These are phyloP conservation scores for Drosophila parvula DNA, from an alignment of 1,140 invertebrate species.

Conservation along the genomic window DNA sequence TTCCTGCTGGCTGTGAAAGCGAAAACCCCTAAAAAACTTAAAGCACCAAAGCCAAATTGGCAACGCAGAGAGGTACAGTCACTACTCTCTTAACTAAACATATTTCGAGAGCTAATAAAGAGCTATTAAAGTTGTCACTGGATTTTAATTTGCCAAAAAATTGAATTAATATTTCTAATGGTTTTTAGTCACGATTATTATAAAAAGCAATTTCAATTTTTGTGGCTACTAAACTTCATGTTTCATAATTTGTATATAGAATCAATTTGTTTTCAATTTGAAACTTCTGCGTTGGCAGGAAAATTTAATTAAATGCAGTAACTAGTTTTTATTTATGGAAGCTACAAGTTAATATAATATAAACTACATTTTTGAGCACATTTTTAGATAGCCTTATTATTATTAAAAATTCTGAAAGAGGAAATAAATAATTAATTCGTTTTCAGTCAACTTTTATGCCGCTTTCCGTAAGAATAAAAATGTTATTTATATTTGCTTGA, in stretches of 20 bases:
- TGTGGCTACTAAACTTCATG: background rate
- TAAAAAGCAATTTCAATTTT: background rate
- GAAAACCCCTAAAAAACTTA: slow-evolving; percentile 49
- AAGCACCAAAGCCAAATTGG: slow-evolving; percentile 72
- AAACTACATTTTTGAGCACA: too few relatives aligned
- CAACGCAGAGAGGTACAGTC: slow-evolving; percentile 39
- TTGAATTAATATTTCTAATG: too few relatives aligned
- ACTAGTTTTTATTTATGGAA: background rate
- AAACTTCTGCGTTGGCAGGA: background rate
- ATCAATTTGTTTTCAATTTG: slow-evolving; percentile 10
- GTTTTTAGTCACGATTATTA: too few relatives aligned
- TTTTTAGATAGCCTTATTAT: background rate
- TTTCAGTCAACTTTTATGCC: too few relatives aligned
- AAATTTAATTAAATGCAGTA: background rate
- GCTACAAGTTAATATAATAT: too few relatives aligned
- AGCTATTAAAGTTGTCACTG: too few relatives aligned
- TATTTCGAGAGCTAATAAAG: background rate
- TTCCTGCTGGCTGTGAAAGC: slow-evolving; percentile 49
- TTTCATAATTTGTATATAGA: background rate
- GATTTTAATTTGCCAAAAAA: background rate
- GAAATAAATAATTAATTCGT: background rate
- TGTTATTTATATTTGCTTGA: too few relatives aligned
- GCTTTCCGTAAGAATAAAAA: too few relatives aligned
- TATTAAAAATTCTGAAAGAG: fast-evolving
- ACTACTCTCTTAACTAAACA: background rate